phyloP scores from a whole-genome alignment of 2,113 vertebrate genomes.

The Seriola dumerili region DNA sequence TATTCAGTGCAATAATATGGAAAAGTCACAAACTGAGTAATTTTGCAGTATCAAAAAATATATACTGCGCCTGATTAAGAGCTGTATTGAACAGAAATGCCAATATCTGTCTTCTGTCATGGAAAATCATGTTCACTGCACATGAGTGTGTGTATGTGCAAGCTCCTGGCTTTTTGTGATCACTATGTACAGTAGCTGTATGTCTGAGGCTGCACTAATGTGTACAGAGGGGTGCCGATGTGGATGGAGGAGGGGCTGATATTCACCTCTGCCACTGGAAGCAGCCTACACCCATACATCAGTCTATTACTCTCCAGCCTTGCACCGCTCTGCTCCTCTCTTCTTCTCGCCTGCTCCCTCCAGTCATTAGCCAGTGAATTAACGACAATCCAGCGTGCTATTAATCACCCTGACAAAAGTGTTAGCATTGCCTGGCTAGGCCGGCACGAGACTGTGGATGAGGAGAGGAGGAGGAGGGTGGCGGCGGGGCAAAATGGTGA shows the following conservation, averaged over 20 bases:
- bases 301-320: slow-evolving; percentile 91
- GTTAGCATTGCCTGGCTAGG: slow-evolving; percentile 88
- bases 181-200: slow-evolving; percentile 8
- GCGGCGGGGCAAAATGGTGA: slow-evolving; percentile 16
- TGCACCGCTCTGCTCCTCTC: slow-evolving; percentile 86
- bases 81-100: not conserved
- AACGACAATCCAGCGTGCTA: slow-evolving; percentile 94
- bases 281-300: slow-evolving; percentile 94
- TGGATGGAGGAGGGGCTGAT: slow-evolving; percentile 83
- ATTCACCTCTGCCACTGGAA: slow-evolving; percentile 98
- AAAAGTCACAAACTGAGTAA: too few relatives aligned
- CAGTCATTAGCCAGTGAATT: slow-evolving; percentile 99
- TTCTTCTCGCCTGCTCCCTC: slow-evolving; percentile 76
- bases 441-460: slow-evolving; percentile 75
- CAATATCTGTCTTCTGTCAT: not conserved
- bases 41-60: not conserved
- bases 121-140: not conserved
- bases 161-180: not conserved
- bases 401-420: slow-evolving; percentile 99
- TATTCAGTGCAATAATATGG: too few relatives aligned
- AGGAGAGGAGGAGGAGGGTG: slow-evolving; percentile 12
- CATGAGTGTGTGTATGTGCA: not conserved
- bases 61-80: not conserved
- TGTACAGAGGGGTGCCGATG: not conserved
- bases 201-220: slow-evolving; percentile 30